These are phyloP conservation scores for Acrossocheilus wenchowensis DNA, from an alignment of 2,797 vertebrate genomes.

Conservation along the genomic window DNA sequence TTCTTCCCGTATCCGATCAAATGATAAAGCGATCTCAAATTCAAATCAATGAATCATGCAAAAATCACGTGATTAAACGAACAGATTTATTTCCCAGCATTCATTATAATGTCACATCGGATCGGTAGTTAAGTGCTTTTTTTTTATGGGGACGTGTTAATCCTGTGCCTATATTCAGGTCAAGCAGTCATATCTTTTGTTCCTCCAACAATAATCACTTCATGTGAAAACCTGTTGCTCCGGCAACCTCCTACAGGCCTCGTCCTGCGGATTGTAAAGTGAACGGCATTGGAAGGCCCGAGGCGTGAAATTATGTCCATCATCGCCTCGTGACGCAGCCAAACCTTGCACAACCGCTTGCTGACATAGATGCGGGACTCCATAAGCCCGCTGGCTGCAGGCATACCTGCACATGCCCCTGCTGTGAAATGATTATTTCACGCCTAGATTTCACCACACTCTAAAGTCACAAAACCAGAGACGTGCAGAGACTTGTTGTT, in stretches of 20 bases:
- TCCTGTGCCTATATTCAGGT: slow-evolving; percentile 33
- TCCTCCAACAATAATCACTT: slow-evolving; percentile 43
- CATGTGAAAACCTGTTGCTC: slow-evolving; percentile 52
- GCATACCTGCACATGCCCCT: slow-evolving; percentile 49
- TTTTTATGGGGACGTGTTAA: slow-evolving; percentile 35
- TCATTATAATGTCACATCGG: not conserved
- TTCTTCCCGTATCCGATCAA: slow-evolving; percentile 23
- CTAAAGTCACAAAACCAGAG: slow-evolving; percentile 34
- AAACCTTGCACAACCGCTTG: slow-evolving; percentile 66
- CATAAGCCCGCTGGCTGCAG: slow-evolving; percentile 42
- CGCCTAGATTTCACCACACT: slow-evolving; percentile 51
- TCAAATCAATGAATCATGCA: slow-evolving; percentile 23
- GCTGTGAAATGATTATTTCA: slow-evolving; percentile 53
- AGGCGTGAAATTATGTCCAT: slow-evolving; percentile 72
- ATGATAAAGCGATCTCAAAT: slow-evolving; percentile 31
- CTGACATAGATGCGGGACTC: slow-evolving; percentile 59
- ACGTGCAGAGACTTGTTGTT: slow-evolving; percentile 53
- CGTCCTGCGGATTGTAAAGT: slow-evolving; percentile 58
- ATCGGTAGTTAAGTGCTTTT: not conserved
- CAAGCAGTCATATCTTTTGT: slow-evolving; percentile 48
- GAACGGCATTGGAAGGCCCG: slow-evolving; percentile 56
- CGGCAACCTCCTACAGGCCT: slow-evolving; percentile 61
- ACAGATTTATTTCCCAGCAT: slow-evolving; percentile 2
- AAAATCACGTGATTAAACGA: slow-evolving; percentile 31
- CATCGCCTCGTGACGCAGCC: slow-evolving; percentile 65